Evolutionary conservation across 1,140 invertebrate genomes (phyloP).

Genomic region (Caligus rogercresseyi): DNA sequence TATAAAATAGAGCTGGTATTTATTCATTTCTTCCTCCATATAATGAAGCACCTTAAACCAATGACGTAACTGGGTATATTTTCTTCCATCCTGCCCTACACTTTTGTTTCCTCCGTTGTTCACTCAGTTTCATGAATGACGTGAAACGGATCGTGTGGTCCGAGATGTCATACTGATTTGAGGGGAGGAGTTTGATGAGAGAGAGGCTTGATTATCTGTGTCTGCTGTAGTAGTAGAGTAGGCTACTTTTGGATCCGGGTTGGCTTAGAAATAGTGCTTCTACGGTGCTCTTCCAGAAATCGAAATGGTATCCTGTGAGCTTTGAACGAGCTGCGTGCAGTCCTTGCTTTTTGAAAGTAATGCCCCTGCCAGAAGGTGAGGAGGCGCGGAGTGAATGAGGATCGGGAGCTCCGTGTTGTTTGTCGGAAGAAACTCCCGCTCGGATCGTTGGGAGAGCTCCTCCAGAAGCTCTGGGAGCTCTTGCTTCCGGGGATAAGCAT

Average conservation of each 20-base stretch:
- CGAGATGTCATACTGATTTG: too few relatives aligned
- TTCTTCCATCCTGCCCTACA: too few relatives aligned
- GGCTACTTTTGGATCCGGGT: not conserved
- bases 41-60: too few relatives aligned
- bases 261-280: not conserved
- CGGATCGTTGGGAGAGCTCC: not conserved
- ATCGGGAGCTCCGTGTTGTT: not conserved
- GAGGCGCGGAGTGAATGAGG: not conserved
- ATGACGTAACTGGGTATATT: too few relatives aligned
- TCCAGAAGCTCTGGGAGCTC: not conserved
- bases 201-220: too few relatives aligned
- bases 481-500: not conserved
- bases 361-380: constrained; percentile 2
- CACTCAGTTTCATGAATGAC: too few relatives aligned
- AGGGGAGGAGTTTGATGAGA: too few relatives aligned
- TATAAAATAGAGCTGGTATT: too few relatives aligned
- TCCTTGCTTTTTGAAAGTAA: constrained; percentile 12
- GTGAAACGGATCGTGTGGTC: too few relatives aligned
- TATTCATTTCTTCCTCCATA: too few relatives aligned
- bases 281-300: constrained; percentile 7
- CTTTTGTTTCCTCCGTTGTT: too few relatives aligned
- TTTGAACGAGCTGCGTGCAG: not conserved
- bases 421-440: not conserved
- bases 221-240: not conserved
- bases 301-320: constrained; percentile 4